phyloP scores from a whole-genome alignment of 2,113 vertebrate species.

The Myrmophylax atrothorax region DNA sequence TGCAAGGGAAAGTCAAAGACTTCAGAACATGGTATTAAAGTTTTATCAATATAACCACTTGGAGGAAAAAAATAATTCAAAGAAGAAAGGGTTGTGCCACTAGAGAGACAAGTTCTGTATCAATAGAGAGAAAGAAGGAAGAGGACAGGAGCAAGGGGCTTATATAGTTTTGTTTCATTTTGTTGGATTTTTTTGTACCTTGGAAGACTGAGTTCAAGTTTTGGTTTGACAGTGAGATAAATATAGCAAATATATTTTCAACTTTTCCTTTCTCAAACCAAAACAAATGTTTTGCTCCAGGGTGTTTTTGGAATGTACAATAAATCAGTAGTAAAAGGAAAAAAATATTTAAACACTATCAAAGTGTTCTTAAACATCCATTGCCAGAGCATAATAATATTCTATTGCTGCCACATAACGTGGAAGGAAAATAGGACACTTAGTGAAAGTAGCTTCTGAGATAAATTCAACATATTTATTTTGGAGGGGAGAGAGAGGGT shows the following conservation, averaged over 20 bases:
- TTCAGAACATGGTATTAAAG: not conserved
- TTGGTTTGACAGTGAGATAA: slow-evolving; percentile 45
- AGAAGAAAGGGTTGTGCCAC: not conserved
- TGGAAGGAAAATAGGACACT: slow-evolving; percentile 17
- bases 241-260: slow-evolving; percentile 52
- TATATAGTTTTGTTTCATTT: not conserved
- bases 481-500: not conserved
- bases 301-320: slow-evolving; percentile 30
- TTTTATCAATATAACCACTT: slow-evolving; percentile 20
- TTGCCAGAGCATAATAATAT: slow-evolving; percentile 13
- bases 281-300: slow-evolving; percentile 56
- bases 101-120: not conserved
- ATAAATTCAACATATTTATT: not conserved
- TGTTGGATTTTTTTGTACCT: not conserved
- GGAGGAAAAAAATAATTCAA: not conserved
- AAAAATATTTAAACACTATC: slow-evolving; percentile 24
- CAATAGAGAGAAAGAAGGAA: not conserved
- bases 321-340: slow-evolving; percentile 36
- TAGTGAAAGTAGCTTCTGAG: slow-evolving; percentile 24
- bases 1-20: not conserved
- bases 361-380: slow-evolving; percentile 36
- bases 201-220: slow-evolving; percentile 7
- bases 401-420: slow-evolving; percentile 22
- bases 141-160: not conserved
- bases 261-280: slow-evolving; percentile 24